Base-by-base conservation (phyloP, 2,797 vertebrate species). In the Acanthopagrus latus region DNA sequence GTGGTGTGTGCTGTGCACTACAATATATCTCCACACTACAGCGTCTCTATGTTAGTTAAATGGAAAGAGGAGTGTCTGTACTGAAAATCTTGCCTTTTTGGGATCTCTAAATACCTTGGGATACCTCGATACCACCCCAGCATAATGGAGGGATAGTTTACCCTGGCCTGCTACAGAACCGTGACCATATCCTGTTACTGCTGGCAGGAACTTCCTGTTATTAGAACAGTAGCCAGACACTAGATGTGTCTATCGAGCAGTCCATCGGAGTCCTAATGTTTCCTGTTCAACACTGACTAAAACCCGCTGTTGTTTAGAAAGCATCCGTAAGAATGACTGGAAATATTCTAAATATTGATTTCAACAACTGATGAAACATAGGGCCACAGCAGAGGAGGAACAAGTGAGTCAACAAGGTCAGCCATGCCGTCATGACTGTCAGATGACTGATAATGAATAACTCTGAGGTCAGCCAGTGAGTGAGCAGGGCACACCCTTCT, bases 121-220 rank as follows among this genome's bases (percentile, higher is more conserved):
- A 38, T 38, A 38, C 38, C 38, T 38, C 38, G 38, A 38, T 38
- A 10, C 38, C 9, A 2, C 38, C 38, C 38, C 9, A 38, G 9
- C 38, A 38, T 38, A 11, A 71, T 44, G 1, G 64, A n/a, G 47
- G 29, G 17, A 48, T 10, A 77, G 27, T 82, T 83, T 71, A 73
- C 59, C 18, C 38, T 48, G 38, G 23, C 25, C 70, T 43, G 64
- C 64, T 69, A 27, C 64, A 78, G 20, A 62, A 76, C 64, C 29
- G 11, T 82, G 79, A 88, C 68, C 51, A 51, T 59, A 76, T 93
- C 88, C 88, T 90, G 80, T 88, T 82, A 47, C 78, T 81, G 29
- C 69, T 68, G 56, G 50, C 74, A 68, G 80, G 74, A 88, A 85
- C 72, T 86, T 91, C 88, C 92, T 93, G 91, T 91, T 91, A 78